Percentiles rank a stretch among this genome's conserved stretches.
phyloP scores from a whole-genome alignment of 2,113 vertebrate genomes.

The Symphodus melops region DNA sequence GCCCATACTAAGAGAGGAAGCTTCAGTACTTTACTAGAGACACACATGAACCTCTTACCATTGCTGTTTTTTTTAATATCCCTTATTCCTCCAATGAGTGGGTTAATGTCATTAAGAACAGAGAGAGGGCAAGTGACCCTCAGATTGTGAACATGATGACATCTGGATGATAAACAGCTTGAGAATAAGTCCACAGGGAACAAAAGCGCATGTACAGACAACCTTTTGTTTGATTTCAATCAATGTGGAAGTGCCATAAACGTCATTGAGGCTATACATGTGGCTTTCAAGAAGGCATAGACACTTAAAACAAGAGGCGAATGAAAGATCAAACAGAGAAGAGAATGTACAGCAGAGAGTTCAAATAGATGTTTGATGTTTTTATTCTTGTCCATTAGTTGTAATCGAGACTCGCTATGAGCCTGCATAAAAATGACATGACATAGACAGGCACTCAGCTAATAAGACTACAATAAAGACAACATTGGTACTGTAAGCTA shows the following conservation, averaged over 20 bases:
- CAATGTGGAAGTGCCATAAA: conserved; percentile 19
- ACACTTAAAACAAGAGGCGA: no score
- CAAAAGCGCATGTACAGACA: background rate
- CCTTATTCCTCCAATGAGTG: background rate
- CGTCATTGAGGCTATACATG: conserved; percentile 23
- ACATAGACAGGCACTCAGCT: no score
- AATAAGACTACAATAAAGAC: no score
- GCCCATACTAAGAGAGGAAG: conserved; percentile 37
- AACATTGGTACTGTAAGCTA: no score
- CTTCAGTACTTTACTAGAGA: conserved; percentile 31
- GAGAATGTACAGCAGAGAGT: background rate
- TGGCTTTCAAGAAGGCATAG: background rate
- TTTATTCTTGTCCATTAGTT: no score
- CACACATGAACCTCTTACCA: conserved; percentile 16
- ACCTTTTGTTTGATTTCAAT: conserved; percentile 24
- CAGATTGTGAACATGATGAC: background rate
- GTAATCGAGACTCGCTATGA: no score
- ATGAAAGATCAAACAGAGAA: background rate
- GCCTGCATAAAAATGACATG: no score
- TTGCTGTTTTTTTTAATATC: background rate
- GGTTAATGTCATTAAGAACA: background rate
- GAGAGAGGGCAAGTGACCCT: background rate
- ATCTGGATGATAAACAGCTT: background rate
- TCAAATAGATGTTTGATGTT: background rate
- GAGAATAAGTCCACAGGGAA: conserved; percentile 1